Percentiles rank a stretch among this genome's conserved stretches.
Evolutionary conservation across 2,888 invertebrate genomes (phyloP).

Genomic region (Leptura quadrifasciata): DNA sequence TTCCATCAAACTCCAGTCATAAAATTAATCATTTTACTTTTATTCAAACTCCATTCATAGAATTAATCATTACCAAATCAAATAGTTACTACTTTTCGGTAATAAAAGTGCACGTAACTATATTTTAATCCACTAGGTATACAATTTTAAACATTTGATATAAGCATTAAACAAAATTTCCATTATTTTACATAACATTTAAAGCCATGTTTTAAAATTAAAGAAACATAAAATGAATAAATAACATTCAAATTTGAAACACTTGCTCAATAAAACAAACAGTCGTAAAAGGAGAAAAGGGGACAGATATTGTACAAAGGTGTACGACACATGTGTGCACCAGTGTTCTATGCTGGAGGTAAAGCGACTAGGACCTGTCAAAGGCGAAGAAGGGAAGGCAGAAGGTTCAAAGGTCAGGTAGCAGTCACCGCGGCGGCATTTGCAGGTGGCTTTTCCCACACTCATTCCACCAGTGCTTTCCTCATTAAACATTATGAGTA

Average conservation of each 20-base stretch:
- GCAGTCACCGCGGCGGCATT: conserved; percentile 61
- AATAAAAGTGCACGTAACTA: no score
- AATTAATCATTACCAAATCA: no score
- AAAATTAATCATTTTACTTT: no score
- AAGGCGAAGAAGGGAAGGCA: conserved; percentile 42
- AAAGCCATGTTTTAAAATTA: background rate
- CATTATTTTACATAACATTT: no score
- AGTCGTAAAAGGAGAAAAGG: conserved; percentile 44
- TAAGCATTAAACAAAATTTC: no score
- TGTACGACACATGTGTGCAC: conserved; percentile 52
- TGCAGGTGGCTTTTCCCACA: conserved; percentile 64
- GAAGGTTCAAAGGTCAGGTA: conserved; percentile 64
- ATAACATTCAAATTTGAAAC: conserved; percentile 40
- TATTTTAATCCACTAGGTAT: no score
- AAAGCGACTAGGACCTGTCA: conserved; percentile 41
- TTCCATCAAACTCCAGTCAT: no score
- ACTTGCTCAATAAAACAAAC: conserved; percentile 50
- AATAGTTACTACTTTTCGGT: no score
- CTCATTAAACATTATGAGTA: conserved; percentile 54
- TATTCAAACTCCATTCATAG: no score
- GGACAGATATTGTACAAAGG: conserved; percentile 45
- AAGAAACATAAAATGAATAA: background rate
- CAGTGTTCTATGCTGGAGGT: conserved; percentile 50
- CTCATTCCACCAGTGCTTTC: conserved; percentile 47
- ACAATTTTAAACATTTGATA: no score